Percentiles rank a stretch among this genome's conserved stretches.
Conservation (phyloP, 2,888 invertebrate genomes). For the Chydorus sphaericus region DNA sequence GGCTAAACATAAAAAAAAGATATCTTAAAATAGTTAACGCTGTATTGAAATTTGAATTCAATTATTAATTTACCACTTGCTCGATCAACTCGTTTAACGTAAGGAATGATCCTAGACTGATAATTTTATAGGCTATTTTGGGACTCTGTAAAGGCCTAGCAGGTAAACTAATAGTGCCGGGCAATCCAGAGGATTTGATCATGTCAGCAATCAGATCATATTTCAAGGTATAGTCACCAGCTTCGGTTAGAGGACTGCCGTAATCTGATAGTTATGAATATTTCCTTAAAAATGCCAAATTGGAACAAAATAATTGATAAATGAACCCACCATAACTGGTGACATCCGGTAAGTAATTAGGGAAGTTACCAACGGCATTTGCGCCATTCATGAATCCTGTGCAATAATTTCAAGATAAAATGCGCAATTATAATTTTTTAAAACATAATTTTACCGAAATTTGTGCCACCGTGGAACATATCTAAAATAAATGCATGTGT, state of each 20-base stretch:
- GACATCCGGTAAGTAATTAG: slow-evolving; percentile 27
- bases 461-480: slow-evolving; percentile 84
- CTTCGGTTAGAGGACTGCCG: slow-evolving; percentile 37
- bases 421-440: no score
- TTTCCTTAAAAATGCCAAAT: no score
- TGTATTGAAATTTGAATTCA: background rate
- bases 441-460: no score
- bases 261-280: slow-evolving; percentile 29
- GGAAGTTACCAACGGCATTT: slow-evolving; percentile 21
- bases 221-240: slow-evolving; percentile 35
- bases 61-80: slow-evolving; percentile 19
- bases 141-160: slow-evolving; percentile 24
- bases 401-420: slow-evolving; percentile 51
- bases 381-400: slow-evolving; percentile 36
- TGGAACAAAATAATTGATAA: no score
- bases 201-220: slow-evolving; percentile 23
- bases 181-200: background rate
- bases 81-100: slow-evolving; percentile 22
- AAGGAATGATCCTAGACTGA: slow-evolving; percentile 21
- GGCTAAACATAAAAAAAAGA: slow-evolving; percentile 4
- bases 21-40: background rate
- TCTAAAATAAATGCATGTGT: slow-evolving; percentile 74
- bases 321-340: slow-evolving; percentile 34
- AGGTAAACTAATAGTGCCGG: slow-evolving; percentile 22
- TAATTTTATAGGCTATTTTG: slow-evolving; percentile 26